Evolutionary conservation across 2,113 vertebrate genomes (phyloP), one percentile per base, ranked within the genome.

Genomic region (Redunca redunca): DNA sequence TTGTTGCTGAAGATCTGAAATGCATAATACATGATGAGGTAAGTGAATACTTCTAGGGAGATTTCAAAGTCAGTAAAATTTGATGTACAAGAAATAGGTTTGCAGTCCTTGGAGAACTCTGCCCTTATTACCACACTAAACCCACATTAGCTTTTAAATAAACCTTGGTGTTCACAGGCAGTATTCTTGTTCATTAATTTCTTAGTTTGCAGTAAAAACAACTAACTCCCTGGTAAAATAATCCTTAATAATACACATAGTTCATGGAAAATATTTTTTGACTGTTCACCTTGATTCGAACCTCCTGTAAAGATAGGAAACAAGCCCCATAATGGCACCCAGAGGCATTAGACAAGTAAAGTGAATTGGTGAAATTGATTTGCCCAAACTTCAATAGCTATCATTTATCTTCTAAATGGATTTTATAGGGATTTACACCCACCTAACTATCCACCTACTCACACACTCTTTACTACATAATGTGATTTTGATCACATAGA

Each of bases 31-130:
- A 90, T 89, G 89, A 91, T 55, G 55, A 50, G 3, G 64, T 85
- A 93, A 97, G 64, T 84, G 28, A 85, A 87, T 53, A 97, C 50
- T 95, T 87, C 52, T 55, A 91, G 71, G 43, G 94, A 93, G 50
- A 97, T 94, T 91, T 96, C 93, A 94, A 95, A 96, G 86, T 96
- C 96, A 97, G 77, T 97, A 94, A 96, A 97, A 90, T 96, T 83
- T 94, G 87, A 96, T 84, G 55, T 71, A 95, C 53, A 97, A 92
- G 81, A 93, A 97, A 97, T 93, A 95, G 62, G 25, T 84, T 93
- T 95, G 83, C 7, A 80, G 30, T 82, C 91, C 30, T 91, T 83
- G 53, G 77, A 93, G 83, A 87, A 55, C 40, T 77, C n/a, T 57
- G 16, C 8, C 74, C 77, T 93, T 91, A 97, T 93, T 95, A 93